Conservation (phyloP, 23 tunicate genomes). For the Ciona savignyi region DNA sequence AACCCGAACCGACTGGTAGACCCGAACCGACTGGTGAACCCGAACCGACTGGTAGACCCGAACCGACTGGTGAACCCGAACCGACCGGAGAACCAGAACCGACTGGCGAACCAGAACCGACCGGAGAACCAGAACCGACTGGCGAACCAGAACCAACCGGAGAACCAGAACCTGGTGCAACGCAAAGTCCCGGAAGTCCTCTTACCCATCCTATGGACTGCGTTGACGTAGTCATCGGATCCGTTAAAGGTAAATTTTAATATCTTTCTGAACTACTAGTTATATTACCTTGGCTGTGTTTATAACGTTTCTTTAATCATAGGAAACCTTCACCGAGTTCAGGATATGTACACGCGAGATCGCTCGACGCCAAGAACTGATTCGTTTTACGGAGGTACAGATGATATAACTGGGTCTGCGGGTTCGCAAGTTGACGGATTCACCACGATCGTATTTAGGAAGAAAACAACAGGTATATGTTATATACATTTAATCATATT, state of each 20-base stretch:
- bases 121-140: conserved; percentile 17
- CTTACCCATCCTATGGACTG: conserved; percentile 65
- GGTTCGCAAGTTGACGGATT: conserved; percentile 62
- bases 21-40: conserved; percentile 33
- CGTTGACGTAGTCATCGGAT: conserved; percentile 54
- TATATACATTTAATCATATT: too few species aligned
- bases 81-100: conserved; percentile 30
- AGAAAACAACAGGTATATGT: conserved; percentile 24
- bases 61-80: conserved; percentile 45
- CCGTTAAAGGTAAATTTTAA: conserved; percentile 35
- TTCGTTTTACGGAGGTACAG: conserved; percentile 44
- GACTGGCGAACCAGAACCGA: conserved; percentile 15
- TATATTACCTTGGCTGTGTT: too few species aligned
- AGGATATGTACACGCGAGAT: conserved; percentile 77
- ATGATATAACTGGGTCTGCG: conserved; percentile 63
- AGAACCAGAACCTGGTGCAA: conserved; percentile 37
- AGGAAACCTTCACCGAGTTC: conserved; percentile 50
- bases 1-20: conserved; percentile 18
- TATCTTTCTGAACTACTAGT: neutral
- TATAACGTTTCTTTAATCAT: neutral
- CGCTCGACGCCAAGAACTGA: conserved; percentile 78
- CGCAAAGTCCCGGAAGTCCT: neutral
- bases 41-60: conserved; percentile 30
- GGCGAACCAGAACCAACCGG: conserved; percentile 14
- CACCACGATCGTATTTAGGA: conserved; percentile 67